phyloP scores from a whole-genome alignment of 2,797 vertebrate species.

The Acomys russatus region DNA sequence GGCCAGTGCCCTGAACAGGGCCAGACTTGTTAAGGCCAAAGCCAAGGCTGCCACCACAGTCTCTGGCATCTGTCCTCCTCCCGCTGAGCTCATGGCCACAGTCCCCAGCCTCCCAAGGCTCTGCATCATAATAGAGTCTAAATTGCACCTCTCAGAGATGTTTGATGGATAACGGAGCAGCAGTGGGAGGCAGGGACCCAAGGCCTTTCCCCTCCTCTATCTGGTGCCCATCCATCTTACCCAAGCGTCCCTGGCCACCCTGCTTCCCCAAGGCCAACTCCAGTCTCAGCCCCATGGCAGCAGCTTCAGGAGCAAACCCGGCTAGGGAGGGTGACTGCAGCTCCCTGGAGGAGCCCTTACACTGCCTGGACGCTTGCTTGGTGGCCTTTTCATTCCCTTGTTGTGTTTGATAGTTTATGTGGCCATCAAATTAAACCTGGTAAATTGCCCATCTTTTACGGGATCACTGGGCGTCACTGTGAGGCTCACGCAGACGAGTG shows the following conservation, averaged over 20 bases:
- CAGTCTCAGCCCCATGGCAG: background rate
- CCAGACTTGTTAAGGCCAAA: slow-evolving; percentile 28
- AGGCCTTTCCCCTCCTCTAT: slow-evolving; percentile 62
- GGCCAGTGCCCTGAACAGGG: background rate
- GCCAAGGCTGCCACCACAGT: background rate
- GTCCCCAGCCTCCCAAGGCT: slow-evolving; percentile 45
- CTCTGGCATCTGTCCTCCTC: slow-evolving; percentile 41
- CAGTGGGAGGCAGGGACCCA: slow-evolving; percentile 66
- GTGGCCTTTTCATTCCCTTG: slow-evolving; percentile 69
- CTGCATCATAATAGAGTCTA: slow-evolving; percentile 71
- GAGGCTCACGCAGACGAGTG: background rate
- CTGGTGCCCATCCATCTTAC: slow-evolving; percentile 74
- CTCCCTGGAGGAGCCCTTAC: background rate
- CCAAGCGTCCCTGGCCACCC: background rate
- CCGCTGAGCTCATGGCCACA: background rate
- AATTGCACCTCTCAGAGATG: slow-evolving; percentile 73
- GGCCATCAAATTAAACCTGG: slow-evolving; percentile 80
- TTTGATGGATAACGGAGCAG: slow-evolving; percentile 73
- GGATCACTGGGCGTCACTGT: slow-evolving; percentile 17
- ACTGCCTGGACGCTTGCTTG: background rate
- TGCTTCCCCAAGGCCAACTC: slow-evolving; percentile 61
- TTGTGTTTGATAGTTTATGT: slow-evolving; percentile 74
- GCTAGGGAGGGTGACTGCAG: background rate
- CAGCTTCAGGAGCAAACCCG: background rate
- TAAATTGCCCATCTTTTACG: slow-evolving; percentile 73